Percentiles rank a stretch among this genome's conserved stretches.
phyloP scores from a whole-genome alignment of 1,140 invertebrate species.

The Pachypeltis micranthus region DNA sequence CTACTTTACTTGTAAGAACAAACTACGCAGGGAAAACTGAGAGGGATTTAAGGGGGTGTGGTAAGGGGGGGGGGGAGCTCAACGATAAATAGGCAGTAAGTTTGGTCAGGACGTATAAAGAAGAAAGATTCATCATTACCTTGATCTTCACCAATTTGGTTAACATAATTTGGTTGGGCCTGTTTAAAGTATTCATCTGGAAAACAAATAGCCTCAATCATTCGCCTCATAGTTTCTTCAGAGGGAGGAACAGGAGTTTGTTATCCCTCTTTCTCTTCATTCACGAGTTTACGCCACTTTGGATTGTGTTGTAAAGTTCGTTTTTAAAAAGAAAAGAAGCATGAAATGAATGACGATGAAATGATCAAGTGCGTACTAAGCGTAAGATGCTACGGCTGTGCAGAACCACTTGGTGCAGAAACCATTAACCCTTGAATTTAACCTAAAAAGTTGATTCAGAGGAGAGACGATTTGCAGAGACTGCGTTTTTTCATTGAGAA shows the following conservation, averaged over 20 bases:
- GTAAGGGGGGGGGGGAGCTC: no score
- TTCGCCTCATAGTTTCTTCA: conserved; percentile 12
- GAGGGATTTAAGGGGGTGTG: no score
- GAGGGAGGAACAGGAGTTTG: neutral
- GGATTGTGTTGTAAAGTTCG: neutral
- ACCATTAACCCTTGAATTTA: neutral
- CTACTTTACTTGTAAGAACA: no score
- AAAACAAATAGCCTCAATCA: conserved; percentile 22
- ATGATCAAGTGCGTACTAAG: neutral
- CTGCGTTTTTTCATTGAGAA: no score
- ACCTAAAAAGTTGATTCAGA: no score
- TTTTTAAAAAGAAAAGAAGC: neutral
- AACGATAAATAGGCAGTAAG: neutral
- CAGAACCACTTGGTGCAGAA: conserved; percentile 5
- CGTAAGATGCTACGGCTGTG: neutral
- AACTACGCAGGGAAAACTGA: no score
- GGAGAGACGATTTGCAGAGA: no score
- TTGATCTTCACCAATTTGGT: conserved; percentile 23
- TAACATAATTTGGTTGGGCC: conserved; percentile 20
- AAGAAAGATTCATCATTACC: conserved; percentile 15
- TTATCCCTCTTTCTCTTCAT: no score
- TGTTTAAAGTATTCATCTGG: conserved; percentile 22
- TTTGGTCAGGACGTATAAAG: conserved; percentile 15
- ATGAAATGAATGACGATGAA: neutral
- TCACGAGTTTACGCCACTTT: no score